phyloP scores from a whole-genome alignment of 2,113 vertebrate genomes.

The Motacilla alba region DNA sequence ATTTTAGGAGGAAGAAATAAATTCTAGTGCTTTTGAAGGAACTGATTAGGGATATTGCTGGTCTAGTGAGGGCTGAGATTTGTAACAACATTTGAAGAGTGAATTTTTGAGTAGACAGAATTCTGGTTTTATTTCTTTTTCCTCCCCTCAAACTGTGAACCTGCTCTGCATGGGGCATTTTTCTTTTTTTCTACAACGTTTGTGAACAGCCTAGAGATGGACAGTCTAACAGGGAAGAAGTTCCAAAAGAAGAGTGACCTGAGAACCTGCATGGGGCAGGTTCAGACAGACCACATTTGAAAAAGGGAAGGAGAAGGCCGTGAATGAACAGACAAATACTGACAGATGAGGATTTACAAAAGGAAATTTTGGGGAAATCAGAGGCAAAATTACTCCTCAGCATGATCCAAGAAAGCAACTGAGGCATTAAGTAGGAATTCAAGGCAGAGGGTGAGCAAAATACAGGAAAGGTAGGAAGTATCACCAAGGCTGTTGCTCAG shows the following conservation, averaged over 20 bases:
- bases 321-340: not conserved
- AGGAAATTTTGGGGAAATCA: not conserved
- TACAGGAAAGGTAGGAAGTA: not conserved
- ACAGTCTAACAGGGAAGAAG: not conserved
- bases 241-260: not conserved
- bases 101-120: not conserved
- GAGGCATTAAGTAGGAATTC: not conserved
- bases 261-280: not conserved
- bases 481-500: not conserved
- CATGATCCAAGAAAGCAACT: not conserved
- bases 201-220: not conserved
- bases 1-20: not conserved
- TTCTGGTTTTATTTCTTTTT: fast-evolving
- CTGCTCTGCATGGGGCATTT: not conserved
- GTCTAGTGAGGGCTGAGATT: not conserved
- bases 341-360: not conserved
- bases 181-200: not conserved
- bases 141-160: not conserved
- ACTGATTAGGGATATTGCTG: not conserved
- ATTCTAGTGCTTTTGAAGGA: not conserved
- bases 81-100: not conserved
- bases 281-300: not conserved
- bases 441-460: not conserved
- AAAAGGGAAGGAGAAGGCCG: not conserved
- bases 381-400: not conserved